Conservation (phyloP, 1,140 invertebrate species). For the Habropoda laboriosa region DNA sequence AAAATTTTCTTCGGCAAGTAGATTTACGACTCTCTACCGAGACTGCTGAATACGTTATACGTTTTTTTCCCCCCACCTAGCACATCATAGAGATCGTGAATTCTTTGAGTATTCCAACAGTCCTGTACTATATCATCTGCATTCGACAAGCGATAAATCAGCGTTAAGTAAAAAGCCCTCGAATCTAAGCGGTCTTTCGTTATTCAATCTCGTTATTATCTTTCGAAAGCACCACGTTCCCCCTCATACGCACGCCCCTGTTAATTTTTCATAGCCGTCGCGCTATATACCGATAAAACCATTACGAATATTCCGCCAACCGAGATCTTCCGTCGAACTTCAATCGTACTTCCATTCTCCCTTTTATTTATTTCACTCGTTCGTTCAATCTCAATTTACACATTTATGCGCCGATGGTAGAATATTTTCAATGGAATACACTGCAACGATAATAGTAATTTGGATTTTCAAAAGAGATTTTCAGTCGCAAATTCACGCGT, state of each 20-base stretch:
- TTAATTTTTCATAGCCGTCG: not conserved
- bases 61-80: not conserved
- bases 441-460: too few relatives aligned
- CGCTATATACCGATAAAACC: not conserved
- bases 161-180: conserved; percentile 8
- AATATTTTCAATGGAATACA: too few relatives aligned
- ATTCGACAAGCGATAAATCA: conserved; percentile 14
- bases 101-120: not conserved
- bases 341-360: too few relatives aligned
- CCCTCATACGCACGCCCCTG: too few relatives aligned
- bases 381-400: too few relatives aligned
- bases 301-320: not conserved
- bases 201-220: not conserved
- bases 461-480: too few relatives aligned
- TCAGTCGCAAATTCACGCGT: too few relatives aligned
- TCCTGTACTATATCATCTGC: not conserved
- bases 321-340: not conserved
- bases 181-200: not conserved
- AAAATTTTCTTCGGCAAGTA: not conserved
- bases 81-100: not conserved
- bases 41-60: not conserved
- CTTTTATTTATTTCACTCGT: too few relatives aligned
- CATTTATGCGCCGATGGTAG: too few relatives aligned
- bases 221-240: not conserved
- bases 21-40: not conserved